Conservation (phyloP, 2,113 vertebrate genomes). For the Candoia aspera region DNA sequence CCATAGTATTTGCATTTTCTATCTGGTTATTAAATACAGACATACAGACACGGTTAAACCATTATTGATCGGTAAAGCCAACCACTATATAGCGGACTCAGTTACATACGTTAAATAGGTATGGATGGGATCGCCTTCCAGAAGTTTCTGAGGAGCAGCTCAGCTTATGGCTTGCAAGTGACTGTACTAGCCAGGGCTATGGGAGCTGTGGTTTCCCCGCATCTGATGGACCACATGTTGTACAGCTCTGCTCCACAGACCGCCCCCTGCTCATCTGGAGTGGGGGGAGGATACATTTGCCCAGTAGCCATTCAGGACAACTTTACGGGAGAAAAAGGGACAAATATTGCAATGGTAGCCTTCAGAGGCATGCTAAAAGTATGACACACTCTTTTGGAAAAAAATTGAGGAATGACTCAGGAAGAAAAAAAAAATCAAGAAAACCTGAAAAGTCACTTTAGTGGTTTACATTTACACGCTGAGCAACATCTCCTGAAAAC, state of each 20-base stretch:
- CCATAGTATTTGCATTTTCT: neutral
- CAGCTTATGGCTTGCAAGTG: neutral
- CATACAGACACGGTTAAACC: neutral
- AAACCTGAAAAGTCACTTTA: neutral
- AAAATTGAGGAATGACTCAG: neutral
- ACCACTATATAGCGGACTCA: neutral
- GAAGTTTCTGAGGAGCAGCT: neutral
- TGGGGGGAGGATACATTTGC: neutral
- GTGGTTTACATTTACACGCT: neutral
- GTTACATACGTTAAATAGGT: rapidly evolving
- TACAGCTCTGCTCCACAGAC: neutral
- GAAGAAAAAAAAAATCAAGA: neutral
- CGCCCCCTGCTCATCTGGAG: neutral
- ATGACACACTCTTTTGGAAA: neutral
- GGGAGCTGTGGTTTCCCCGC: neutral
- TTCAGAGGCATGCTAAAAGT: neutral
- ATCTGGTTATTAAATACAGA: neutral
- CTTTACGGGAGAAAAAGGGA: neutral
- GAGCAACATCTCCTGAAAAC: neutral
- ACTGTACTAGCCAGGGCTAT: neutral
- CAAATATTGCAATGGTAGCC: neutral
- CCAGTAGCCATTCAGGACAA: neutral
- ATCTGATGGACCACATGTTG: neutral
- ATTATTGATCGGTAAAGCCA: rapidly evolving
- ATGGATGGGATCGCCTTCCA: neutral